Percentiles rank a stretch among this genome's conserved stretches.
These are phyloP conservation scores for Sphyrna mokarran DNA, from an alignment of 2,113 vertebrate species.

Conservation along the genomic window DNA sequence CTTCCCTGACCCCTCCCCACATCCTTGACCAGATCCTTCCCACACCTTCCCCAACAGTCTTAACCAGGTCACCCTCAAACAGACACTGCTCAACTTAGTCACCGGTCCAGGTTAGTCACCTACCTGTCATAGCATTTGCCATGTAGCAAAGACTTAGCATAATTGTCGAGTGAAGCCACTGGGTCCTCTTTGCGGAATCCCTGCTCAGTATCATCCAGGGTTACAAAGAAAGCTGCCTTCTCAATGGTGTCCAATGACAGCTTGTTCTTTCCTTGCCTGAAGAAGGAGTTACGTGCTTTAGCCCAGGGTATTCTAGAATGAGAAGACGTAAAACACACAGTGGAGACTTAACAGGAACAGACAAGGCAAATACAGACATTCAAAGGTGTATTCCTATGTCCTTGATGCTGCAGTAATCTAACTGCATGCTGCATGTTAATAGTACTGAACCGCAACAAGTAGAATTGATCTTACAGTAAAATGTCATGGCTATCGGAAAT, in stretches of 20 bases:
- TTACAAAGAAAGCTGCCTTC: conserved; percentile 77
- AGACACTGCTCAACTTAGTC: too few relatives aligned
- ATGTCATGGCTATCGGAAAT: too few relatives aligned
- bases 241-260: conserved; percentile 70
- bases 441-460: too few relatives aligned
- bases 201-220: conserved; percentile 72
- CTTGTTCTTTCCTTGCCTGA: conserved; percentile 69
- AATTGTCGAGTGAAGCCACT: conserved; percentile 65
- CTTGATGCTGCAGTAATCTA: neutral
- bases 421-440: too few relatives aligned
- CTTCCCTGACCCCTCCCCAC: neutral
- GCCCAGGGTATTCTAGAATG: conserved; percentile 78
- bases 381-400: neutral
- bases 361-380: neutral
- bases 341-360: neutral
- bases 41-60: neutral
- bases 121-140: conserved; percentile 85
- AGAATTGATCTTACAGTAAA: too few relatives aligned
- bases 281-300: conserved; percentile 67
- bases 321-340: neutral
- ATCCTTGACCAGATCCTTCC: too few relatives aligned
- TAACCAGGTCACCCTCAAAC: neutral
- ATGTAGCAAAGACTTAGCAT: conserved; percentile 83
- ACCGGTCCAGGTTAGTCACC: neutral
- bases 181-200: conserved; percentile 50